Percentiles rank a stretch among this genome's conserved stretches.
phyloP scores from a whole-genome alignment of 2,888 invertebrate genomes.

The Desoria tigrina region DNA sequence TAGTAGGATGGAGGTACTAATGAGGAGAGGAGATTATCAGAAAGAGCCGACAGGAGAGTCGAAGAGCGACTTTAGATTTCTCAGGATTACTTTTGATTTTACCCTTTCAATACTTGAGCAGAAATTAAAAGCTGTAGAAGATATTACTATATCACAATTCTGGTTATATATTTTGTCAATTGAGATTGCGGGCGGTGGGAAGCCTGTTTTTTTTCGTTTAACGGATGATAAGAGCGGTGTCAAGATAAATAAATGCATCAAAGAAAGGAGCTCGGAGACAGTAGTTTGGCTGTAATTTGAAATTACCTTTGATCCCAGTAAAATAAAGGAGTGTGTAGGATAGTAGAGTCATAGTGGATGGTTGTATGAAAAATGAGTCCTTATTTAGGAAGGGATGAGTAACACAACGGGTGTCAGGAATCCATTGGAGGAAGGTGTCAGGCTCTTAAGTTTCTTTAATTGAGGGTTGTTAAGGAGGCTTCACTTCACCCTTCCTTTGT shows the following conservation, averaged over 20 bases:
- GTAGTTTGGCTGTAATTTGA: constrained; percentile 5
- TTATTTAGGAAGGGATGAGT: constrained; percentile 39
- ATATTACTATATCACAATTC: too few relatives aligned
- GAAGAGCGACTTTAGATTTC: background rate
- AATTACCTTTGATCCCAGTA: constrained; percentile 23
- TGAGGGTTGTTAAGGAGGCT: constrained; percentile 21
- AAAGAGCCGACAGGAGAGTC: constrained; percentile 9
- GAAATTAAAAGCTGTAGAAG: too few relatives aligned
- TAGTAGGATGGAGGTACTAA: constrained; percentile 16
- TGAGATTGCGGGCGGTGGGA: too few relatives aligned
- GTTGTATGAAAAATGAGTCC: constrained; percentile 9
- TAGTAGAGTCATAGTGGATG: background rate
- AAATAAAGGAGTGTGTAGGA: constrained; percentile 11
- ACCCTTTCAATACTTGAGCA: background rate
- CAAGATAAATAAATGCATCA: constrained; percentile 12
- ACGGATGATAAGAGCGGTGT: background rate
- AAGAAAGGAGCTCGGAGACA: too few relatives aligned
- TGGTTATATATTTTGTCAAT: too few relatives aligned
- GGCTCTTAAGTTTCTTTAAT: constrained; percentile 35
- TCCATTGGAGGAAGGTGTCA: constrained; percentile 21
- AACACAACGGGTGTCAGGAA: constrained; percentile 20
- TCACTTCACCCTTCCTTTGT: background rate
- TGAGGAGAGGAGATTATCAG: constrained; percentile 16
- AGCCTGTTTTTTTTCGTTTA: background rate
- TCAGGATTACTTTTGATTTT: constrained; percentile 1